Evolutionary conservation across 2,797 vertebrate species (phyloP).

Genomic region (Falco columbarius): DNA sequence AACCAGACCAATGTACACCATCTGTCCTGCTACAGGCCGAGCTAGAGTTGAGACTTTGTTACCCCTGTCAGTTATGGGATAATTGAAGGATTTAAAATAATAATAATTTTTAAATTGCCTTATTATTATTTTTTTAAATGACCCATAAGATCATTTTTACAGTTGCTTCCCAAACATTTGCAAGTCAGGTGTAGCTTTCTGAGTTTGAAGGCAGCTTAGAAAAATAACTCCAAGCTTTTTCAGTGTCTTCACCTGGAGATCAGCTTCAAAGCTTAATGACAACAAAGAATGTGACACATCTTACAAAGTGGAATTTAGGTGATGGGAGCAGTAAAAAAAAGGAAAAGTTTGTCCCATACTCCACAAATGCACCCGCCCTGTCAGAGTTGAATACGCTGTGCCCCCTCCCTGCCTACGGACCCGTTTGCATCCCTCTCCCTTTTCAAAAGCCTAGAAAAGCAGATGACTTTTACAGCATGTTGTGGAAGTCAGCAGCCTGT

Average conservation of each 20-base stretch:
- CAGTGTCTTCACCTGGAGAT: not conserved
- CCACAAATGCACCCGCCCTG: not conserved
- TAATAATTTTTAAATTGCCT: not conserved
- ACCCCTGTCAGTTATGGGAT: not conserved
- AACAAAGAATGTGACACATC: not conserved
- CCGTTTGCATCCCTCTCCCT: not conserved
- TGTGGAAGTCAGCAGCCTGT: not conserved
- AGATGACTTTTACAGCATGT: fast-evolving
- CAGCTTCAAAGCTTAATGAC: not conserved
- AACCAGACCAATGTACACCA: not conserved
- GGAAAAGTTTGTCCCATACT: not conserved
- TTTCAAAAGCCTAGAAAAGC: not conserved
- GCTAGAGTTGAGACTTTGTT: not conserved
- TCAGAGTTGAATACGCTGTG: not conserved
- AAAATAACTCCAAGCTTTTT: not conserved
- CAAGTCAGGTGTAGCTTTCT: not conserved
- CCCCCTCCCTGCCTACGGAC: not conserved
- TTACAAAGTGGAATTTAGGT: not conserved
- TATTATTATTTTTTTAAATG: not conserved
- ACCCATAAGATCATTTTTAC: not conserved
- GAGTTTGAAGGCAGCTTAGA: not conserved
- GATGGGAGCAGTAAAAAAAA: not conserved
- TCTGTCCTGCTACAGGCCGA: not conserved
- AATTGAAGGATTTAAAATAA: not conserved
- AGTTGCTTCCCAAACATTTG: not conserved